Percentiles rank a stretch among this genome's conserved stretches.
phyloP scores from a whole-genome alignment of 2,113 vertebrate species.

The Acinonyx jubatus region DNA sequence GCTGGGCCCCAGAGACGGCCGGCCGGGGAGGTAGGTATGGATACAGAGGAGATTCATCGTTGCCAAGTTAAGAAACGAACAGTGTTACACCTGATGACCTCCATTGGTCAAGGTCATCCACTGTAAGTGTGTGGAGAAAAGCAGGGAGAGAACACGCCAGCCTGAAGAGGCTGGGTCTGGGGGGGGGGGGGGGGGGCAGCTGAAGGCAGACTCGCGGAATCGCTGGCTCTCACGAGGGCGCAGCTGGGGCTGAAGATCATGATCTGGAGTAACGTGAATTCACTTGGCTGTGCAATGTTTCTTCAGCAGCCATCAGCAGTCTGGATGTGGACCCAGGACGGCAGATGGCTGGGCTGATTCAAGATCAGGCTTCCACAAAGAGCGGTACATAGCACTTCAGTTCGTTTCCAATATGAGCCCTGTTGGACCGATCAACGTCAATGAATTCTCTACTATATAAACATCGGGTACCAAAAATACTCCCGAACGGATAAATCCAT shows the following conservation, averaged over 20 bases:
- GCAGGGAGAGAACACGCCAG: fast-evolving
- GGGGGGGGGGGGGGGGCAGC: not conserved
- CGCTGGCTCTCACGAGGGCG: not conserved
- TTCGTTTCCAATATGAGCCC: not conserved
- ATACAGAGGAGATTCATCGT: fast-evolving
- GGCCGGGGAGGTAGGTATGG: no score
- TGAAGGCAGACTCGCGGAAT: not conserved
- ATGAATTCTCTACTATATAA: not conserved
- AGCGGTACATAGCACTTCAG: not conserved
- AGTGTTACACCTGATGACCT: not conserved
- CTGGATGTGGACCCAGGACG: not conserved
- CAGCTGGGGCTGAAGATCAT: not conserved
- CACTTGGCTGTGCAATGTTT: not conserved
- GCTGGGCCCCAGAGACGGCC: not conserved
- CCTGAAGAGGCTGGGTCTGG: fast-evolving
- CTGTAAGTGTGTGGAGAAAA: no score
- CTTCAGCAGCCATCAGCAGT: not conserved
- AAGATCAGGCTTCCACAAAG: not conserved
- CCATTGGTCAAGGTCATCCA: not conserved
- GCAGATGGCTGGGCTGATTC: conserved; percentile 1
- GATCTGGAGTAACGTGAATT: not conserved
- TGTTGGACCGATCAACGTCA: not conserved
- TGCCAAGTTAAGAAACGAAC: not conserved
- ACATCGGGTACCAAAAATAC: not conserved
- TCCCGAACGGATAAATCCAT: not conserved